Conservation (phyloP, 2,888 invertebrate species). For the Drosophila prolongata region DNA sequence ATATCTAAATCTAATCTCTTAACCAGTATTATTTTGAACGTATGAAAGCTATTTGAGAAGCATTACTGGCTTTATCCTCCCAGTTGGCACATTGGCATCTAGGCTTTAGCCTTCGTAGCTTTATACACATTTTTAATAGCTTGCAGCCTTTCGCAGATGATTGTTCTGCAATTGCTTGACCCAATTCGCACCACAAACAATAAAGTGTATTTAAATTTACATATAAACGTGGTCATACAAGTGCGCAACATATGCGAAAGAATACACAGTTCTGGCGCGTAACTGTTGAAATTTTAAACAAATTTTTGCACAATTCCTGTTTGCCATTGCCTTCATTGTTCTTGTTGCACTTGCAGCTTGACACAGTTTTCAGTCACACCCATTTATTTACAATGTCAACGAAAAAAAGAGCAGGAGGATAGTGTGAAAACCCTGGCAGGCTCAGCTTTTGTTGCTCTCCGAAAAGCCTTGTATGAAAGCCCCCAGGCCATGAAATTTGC, state of each 20-base stretch:
- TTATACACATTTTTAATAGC: slow-evolving; percentile 4
- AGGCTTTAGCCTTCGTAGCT: not conserved
- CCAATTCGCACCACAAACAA: slow-evolving; percentile 64
- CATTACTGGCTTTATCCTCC: no score
- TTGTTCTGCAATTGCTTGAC: slow-evolving; percentile 59
- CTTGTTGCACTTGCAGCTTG: slow-evolving; percentile 68
- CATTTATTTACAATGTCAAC: slow-evolving; percentile 78
- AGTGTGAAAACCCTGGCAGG: slow-evolving; percentile 18
- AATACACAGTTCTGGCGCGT: not conserved
- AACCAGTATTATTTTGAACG: no score
- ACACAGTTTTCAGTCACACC: slow-evolving; percentile 75
- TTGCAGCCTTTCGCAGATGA: not conserved
- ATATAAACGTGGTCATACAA: slow-evolving; percentile 3
- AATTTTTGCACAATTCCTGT: slow-evolving; percentile 72
- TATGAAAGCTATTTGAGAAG: no score
- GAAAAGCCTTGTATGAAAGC: slow-evolving; percentile 48
- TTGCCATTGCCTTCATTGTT: slow-evolving; percentile 37
- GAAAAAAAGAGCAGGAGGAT: slow-evolving; percentile 4
- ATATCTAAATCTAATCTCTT: no score
- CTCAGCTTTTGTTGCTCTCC: slow-evolving; percentile 30
- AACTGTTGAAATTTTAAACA: slow-evolving; percentile 66
- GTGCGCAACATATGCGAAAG: slow-evolving; percentile 6
- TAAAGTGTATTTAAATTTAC: slow-evolving; percentile 58
- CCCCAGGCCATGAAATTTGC: slow-evolving; percentile 64
- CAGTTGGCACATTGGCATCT: not conserved